Evolutionary conservation across 1,140 invertebrate species (phyloP).

Genomic region (Camponotus vicinus): DNA sequence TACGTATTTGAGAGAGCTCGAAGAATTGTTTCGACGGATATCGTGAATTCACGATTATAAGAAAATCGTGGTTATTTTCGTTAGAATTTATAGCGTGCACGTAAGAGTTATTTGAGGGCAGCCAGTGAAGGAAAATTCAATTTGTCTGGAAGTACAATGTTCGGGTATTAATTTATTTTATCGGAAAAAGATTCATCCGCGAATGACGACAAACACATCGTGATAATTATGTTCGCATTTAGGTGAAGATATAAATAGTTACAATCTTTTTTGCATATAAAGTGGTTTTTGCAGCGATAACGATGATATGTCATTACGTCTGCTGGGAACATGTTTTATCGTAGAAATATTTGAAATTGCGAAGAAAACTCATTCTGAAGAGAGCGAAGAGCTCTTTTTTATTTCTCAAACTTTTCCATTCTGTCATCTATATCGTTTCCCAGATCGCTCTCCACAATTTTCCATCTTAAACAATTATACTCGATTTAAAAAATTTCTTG

Average conservation of each 20-base stretch:
- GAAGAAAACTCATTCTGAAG: conserved; percentile 12
- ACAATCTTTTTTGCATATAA: background rate
- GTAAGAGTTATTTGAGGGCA: background rate
- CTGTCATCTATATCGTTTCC: background rate
- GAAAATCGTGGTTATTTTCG: conserved; percentile 4
- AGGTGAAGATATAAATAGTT: no score
- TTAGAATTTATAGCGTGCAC: background rate
- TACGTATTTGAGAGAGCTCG: background rate
- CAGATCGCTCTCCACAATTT: background rate
- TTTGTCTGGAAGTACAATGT: background rate
- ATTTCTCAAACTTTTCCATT: conserved; percentile 5
- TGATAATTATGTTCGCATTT: conserved; percentile 2
- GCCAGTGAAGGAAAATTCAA: conserved; percentile 9
- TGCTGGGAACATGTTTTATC: background rate
- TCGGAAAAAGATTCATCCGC: background rate
- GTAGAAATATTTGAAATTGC: background rate
- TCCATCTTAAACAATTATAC: conserved; percentile 23
- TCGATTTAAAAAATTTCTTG: background rate
- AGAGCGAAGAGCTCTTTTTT: background rate
- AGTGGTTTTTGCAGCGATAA: background rate
- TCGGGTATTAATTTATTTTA: background rate
- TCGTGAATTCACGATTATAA: conserved; percentile 19
- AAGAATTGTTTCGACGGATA: background rate
- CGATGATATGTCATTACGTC: background rate
- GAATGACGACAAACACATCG: background rate